Evolutionary conservation across 2,797 vertebrate genomes (phyloP), one percentile per base, ranked within the genome.

Genomic region (Odontamblyopus lacepedii): DNA sequence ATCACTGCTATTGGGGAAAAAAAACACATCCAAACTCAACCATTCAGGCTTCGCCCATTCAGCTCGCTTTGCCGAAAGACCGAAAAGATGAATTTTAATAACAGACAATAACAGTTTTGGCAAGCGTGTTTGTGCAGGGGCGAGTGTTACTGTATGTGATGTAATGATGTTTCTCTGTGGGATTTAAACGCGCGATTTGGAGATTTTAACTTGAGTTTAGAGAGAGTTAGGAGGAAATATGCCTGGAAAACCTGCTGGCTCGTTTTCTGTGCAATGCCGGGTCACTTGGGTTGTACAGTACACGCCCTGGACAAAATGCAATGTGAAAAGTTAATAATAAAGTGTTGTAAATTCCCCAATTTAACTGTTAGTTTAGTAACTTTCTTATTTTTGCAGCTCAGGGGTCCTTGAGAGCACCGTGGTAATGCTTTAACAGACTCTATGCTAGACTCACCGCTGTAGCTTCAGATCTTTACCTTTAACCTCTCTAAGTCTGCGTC

Each of bases 61-160:
- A 48, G 23, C 63, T 2, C 6, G 26, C 15, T 53, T 66, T 18
- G 29, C 4, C 5, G 2, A 26, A 65, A 15, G 13, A 48, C 38
- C 7, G 63, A 65, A 63, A 63, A 38, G n/a, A n/a, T 27, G 63
- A 27, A 48, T 63, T 65, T 48, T 44, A 50, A 18, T 65, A 26
- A n/a, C 61, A 12, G 19, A 63, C 41, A 48, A 16, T 50, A 19
- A 1, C 18, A n/a, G 8, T 30, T 67, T 53, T 32, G 0, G 29
- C 11, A 5, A 29, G 27, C 27, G 32, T 19, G 13, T 29, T 19
- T 19, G 0, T 3, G 48, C 50, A n/a, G 48, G n/a, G 27, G 18
- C 6, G 51, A 19, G 23, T n/a, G 29, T 32, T 55, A 35, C 32
- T 35, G 32, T 35, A n/a, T 67, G 65, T 51, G 44, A 51, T 30